A percentile compares a stretch with the other conserved stretches of the same genome.
Evolutionary conservation across 2,113 vertebrate species (phyloP).

Genomic region (Mesembrinibis cayennensis): DNA sequence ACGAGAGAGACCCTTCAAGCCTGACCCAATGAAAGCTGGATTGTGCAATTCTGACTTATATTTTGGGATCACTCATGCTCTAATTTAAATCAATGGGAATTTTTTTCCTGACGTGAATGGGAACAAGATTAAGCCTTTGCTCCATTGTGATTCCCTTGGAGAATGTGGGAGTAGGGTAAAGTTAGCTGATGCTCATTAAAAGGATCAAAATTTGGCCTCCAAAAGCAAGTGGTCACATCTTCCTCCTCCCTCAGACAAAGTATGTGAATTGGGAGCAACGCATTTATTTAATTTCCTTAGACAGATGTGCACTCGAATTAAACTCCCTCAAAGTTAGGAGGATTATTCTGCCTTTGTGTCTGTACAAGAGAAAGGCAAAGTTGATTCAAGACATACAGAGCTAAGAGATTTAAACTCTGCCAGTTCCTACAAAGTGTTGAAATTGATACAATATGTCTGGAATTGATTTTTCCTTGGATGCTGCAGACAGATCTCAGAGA

Average conservation of each 20-base stretch:
- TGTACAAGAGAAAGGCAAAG: background rate
- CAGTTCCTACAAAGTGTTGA: background rate
- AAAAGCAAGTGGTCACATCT: background rate
- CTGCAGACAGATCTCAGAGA: background rate
- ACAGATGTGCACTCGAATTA: background rate
- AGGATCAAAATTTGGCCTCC: background rate
- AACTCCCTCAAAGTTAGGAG: background rate
- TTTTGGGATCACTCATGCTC: background rate
- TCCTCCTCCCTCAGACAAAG: background rate
- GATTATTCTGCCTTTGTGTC: background rate
- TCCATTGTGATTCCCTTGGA: background rate
- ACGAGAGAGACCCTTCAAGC: background rate
- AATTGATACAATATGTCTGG: slow-evolving; percentile 18
- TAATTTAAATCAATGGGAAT: background rate
- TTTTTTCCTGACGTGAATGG: background rate
- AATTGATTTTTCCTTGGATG: slow-evolving; percentile 28
- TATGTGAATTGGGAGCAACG: background rate
- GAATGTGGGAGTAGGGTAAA: background rate
- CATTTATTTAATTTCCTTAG: background rate
- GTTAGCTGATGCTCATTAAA: background rate
- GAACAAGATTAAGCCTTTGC: background rate
- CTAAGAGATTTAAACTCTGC: background rate
- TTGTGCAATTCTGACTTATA: slow-evolving; percentile 5
- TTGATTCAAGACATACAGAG: background rate
- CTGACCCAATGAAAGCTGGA: background rate